Evolutionary conservation across 2,797 vertebrate genomes (phyloP).

Genomic region (Phoebastria nigripes): DNA sequence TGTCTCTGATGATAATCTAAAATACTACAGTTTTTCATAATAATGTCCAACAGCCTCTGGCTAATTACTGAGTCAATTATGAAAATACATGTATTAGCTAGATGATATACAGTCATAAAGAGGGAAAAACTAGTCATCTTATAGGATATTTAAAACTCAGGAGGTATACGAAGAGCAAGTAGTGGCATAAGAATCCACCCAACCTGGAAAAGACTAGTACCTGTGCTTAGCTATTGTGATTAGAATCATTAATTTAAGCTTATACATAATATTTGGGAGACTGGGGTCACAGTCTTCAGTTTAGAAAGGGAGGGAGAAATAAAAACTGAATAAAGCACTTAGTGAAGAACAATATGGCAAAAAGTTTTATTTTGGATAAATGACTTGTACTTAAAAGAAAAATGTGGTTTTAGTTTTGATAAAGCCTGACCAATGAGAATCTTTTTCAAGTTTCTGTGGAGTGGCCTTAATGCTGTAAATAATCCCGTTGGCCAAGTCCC

Average conservation of each 20-base stretch:
- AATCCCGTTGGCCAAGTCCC: slow-evolving; percentile 69
- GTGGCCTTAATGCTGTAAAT: slow-evolving; percentile 69
- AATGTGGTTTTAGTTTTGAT: slow-evolving; percentile 64
- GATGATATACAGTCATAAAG: not conserved
- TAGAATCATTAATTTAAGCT: not conserved
- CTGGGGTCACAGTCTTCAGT: not conserved
- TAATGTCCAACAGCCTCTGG: not conserved
- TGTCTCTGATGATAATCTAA: not conserved
- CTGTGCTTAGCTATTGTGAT: not conserved
- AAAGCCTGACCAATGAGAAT: slow-evolving; percentile 69
- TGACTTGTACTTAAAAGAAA: slow-evolving; percentile 27
- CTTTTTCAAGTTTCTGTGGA: slow-evolving; percentile 52
- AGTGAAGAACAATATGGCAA: not conserved
- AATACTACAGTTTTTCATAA: not conserved
- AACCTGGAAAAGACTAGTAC: not conserved
- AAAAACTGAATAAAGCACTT: not conserved
- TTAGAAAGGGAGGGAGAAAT: not conserved
- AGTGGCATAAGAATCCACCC: not conserved
- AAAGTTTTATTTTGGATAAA: slow-evolving; percentile 17
- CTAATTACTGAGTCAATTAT: not conserved
- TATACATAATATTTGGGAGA: not conserved
- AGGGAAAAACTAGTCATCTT: not conserved
- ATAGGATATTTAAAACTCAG: not conserved
- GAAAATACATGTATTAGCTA: not conserved
- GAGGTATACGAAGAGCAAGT: not conserved